A percentile compares a stretch with the other conserved stretches of the same genome.
Conservation (phyloP, 2,888 invertebrate species). For the Cylindroiulus punctatus region DNA sequence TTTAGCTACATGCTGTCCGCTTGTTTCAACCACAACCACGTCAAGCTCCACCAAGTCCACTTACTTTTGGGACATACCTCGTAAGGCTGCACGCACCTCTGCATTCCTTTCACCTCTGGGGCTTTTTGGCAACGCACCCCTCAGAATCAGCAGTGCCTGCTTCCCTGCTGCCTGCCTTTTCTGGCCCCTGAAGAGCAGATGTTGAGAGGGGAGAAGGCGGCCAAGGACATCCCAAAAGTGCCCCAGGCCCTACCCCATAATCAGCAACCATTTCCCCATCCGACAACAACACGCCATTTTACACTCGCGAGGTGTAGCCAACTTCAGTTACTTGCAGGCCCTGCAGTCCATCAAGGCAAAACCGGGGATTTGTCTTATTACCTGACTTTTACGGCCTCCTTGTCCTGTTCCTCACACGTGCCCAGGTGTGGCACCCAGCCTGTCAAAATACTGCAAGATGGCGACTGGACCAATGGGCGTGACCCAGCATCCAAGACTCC, state of each 20-base stretch:
- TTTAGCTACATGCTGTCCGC: no score
- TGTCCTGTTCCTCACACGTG: background rate
- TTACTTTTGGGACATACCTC: no score
- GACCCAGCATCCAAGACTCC: background rate
- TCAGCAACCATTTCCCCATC: background rate
- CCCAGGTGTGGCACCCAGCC: background rate
- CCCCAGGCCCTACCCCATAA: background rate
- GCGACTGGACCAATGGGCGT: background rate
- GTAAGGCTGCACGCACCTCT: background rate
- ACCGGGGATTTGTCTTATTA: background rate
- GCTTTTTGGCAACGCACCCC: background rate
- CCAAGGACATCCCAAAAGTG: background rate
- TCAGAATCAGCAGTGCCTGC: background rate
- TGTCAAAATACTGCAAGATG: constrained; percentile 41
- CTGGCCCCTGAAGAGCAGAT: background rate
- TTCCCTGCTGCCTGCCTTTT: background rate
- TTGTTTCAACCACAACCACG: no score
- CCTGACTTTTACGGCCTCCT: background rate
- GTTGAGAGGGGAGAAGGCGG: background rate
- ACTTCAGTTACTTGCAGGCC: background rate
- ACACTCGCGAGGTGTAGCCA: background rate
- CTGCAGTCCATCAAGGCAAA: background rate
- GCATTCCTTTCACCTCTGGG: background rate
- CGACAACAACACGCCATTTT: background rate
- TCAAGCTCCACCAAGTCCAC: no score